Conservation (phyloP, 2,113 vertebrate genomes). For the Apodemus speciosus region DNA sequence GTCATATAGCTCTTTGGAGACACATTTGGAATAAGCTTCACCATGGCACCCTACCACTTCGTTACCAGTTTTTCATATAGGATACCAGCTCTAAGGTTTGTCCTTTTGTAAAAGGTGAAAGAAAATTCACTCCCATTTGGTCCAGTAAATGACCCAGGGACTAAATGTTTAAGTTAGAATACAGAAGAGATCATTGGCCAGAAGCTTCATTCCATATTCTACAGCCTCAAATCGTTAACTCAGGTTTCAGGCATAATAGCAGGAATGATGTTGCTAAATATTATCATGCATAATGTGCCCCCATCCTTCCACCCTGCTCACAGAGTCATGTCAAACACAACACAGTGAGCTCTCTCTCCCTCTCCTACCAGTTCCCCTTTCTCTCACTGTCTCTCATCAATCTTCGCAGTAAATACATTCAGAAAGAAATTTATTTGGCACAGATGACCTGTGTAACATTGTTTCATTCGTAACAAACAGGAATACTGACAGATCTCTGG, state of each 20-base stretch:
- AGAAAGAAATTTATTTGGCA: neutral
- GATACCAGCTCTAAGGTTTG: neutral
- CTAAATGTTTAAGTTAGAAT: neutral
- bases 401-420: slow-evolving; percentile 1
- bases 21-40: neutral
- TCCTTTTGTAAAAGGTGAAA: neutral
- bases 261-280: neutral
- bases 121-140: neutral
- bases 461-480: neutral
- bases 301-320: neutral
- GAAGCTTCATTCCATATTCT: neutral
- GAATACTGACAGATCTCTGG: neutral
- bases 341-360: neutral
- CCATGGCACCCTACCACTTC: neutral
- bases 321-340: neutral
- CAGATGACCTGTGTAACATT: neutral
- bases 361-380: neutral
- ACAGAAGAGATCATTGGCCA: neutral
- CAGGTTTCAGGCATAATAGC: neutral
- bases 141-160: neutral
- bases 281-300: neutral
- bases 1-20: neutral
- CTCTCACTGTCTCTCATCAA: neutral
- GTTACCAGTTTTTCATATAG: neutral
- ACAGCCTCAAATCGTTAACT: neutral